Evolutionary conservation across 2,797 vertebrate species (phyloP), one percentile per base, ranked within the genome.

Genomic region (Iguana delicatissima): DNA sequence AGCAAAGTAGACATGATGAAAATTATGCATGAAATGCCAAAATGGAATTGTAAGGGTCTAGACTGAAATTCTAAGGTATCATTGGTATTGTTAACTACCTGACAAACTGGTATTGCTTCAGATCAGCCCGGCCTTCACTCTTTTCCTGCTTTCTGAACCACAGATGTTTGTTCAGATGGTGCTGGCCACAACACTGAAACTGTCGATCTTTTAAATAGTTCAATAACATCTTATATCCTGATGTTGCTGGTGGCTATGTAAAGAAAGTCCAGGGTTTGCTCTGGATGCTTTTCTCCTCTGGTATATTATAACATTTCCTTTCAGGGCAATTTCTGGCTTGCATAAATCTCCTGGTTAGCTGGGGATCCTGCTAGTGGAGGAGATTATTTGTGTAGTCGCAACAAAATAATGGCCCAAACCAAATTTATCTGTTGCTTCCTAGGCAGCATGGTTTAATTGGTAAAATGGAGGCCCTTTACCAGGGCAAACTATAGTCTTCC

Each of bases 1-100:
- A 64, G 91, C 87, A 92, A 93, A 95, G 96, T 96, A 90, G 42
- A 77, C 18, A 2, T 79, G 35, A 91, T 93, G 95, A 90, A 93
- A 87, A 22, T 94, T 93, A 92, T 92, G 32, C 89, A 86, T 93
- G 89, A 91, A 94, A 93, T 93, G 92, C n/a, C 7, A 86, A 64
- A 92, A 89, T 32, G 67, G 89, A 92, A 91, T 95, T 85, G 87
- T 93, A 90, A 83, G 42, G 46, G 85, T 92, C 82, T 91, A 50
- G 67, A 80, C 91, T 85, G 84, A 93, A 94, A 89, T 93, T 96
- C 93, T 90, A 83, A 92, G 89, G 32, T 59, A 22, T 91, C 84
- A 57, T 42, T 46, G 29, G 84, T 73, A n/a, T 7, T 91, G 87
- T 84, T 90, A 92, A 69, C 85, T 79, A 91, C 84, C 12, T 38